Base-by-base conservation (phyloP, 53 echinoderm and acorn worm genomes). In the Temnopleurus reevesii region DNA sequence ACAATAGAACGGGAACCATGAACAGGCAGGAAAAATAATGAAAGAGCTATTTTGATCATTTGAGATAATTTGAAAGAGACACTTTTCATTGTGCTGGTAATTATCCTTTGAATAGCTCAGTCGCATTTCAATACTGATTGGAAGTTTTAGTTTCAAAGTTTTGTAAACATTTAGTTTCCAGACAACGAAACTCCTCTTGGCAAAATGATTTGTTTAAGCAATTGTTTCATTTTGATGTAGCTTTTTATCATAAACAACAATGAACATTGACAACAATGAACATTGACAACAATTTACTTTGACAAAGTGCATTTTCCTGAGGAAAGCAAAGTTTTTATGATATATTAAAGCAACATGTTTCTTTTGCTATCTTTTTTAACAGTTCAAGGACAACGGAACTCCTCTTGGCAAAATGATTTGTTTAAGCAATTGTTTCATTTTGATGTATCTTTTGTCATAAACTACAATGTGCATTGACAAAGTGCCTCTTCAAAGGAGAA, bases 21-120 rank as follows among this genome's bases (percentile, higher is more conserved):
- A 71, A 38, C 5, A 21, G 49, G 27, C 12, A 59, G 46, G 12
- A 46, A 79, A 47, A 9, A 79, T 79, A 41, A 79, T 79, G 79
- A 79, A 79, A 79, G 79, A 79, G 79, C 46, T 79, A 49, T 79
- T 79, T 79, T 79, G 2, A 24, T 49, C 79, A 47, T 38, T 41
- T 41, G 71, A 19, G 41, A 71, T 71, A 36, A 38, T 71, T 71
- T 41, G 1, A 41, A 8, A 3, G 71, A 3, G 23, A 41, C 21
- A 19, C 71, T 71, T 71, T 41, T 71, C 71, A 38, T 71, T 71
- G 41, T 18, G 2, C 43, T n/a, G 2, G 41, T 71, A 43, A 71
- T 71, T 36, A 41, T 36, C 23, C 71, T 8, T 8, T 71, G 36
- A 38, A 41, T 43, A 23, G 41, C 38, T 8, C 38, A 21, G 23